Conservation (phyloP, 2,797 vertebrate species). For the Mareca penelope region DNA sequence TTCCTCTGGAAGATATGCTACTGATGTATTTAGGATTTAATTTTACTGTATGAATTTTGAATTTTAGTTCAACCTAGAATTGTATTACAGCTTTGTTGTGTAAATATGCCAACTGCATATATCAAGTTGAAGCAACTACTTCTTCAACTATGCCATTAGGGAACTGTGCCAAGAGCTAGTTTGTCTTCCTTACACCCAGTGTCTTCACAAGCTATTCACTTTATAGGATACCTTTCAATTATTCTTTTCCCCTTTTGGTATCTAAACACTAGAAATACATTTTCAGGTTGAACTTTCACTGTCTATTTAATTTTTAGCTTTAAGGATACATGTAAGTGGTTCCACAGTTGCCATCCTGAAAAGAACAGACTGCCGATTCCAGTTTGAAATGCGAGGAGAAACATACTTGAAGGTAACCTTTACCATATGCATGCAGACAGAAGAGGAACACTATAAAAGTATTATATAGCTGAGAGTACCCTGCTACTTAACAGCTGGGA, state of each 20-base stretch:
- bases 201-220: not conserved
- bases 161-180: not conserved
- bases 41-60: not conserved
- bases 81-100: not conserved
- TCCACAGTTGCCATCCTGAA: constrained; percentile 91
- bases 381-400: constrained; percentile 90
- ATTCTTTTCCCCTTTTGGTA: not conserved
- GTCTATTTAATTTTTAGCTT: constrained; percentile 77
- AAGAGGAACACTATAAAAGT: not conserved
- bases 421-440: not conserved
- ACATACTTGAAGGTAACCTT: constrained; percentile 90
- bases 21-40: not conserved
- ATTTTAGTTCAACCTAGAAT: not conserved
- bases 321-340: constrained; percentile 91
- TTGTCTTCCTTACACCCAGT: not conserved
- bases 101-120: not conserved
- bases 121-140: constrained; percentile 20
- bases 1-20: not conserved
- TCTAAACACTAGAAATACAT: not conserved
- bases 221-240: not conserved
- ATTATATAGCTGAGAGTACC: not conserved
- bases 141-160: constrained; percentile 2
- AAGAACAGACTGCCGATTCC: constrained; percentile 91
- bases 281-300: not conserved
- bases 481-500: not conserved